phyloP scores from a whole-genome alignment of 1,140 invertebrate species.

The Camponotus vicinus region DNA sequence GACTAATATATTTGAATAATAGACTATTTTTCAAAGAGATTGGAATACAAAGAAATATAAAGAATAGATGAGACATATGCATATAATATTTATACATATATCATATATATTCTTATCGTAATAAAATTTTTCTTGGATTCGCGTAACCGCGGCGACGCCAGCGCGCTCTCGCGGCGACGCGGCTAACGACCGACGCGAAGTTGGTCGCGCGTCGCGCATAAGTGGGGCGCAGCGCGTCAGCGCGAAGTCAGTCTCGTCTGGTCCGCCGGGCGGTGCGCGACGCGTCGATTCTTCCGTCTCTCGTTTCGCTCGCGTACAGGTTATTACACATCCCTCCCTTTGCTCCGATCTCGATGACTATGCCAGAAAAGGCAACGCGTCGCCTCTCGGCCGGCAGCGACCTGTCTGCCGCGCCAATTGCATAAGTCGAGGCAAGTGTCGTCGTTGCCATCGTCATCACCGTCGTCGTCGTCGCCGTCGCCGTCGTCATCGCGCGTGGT shows the following conservation, averaged over 20 bases:
- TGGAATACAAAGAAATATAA: too few species aligned
- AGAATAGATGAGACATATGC: neutral
- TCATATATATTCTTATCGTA: neutral
- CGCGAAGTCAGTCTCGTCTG: conserved; percentile 57
- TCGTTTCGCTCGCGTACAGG: neutral
- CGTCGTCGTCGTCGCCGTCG: neutral
- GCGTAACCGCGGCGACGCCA: neutral
- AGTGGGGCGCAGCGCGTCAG: conserved; percentile 32
- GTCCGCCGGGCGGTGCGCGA: neutral
- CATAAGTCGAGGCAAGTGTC: neutral
- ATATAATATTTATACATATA: neutral
- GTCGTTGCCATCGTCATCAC: neutral
- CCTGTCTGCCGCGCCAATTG: conserved; percentile 15
- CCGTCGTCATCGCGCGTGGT: neutral
- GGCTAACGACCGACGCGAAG: neutral
- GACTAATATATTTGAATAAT: too few species aligned
- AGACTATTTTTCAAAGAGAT: too few species aligned
- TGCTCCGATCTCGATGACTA: conserved; percentile 2
- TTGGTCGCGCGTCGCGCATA: conserved; percentile 50
- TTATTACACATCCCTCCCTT: neutral
- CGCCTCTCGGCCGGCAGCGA: conserved; percentile 1
- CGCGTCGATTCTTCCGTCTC: neutral
- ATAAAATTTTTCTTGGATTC: neutral
- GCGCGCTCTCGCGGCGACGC: neutral
- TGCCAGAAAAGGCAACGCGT: conserved; percentile 14